Base-by-base conservation (phyloP, 2,113 vertebrate genomes). In the Carlito syrichta region DNA sequence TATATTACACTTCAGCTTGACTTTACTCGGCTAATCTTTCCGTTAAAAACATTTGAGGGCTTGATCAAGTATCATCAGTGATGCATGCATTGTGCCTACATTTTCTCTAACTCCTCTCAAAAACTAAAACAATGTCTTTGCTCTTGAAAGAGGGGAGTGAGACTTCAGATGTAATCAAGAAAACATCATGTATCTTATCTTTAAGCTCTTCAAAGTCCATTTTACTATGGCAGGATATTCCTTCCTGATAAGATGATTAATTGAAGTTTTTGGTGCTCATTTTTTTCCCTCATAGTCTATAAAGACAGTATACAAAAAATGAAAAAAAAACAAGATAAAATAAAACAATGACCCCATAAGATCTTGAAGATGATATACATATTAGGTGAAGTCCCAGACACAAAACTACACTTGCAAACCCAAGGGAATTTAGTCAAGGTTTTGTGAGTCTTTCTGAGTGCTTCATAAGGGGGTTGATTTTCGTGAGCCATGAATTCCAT, bases 151-250 rank as follows among this genome's bases (percentile, higher is more conserved):
- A 85, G 40, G 7, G 69, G 89, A 76, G 71, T 52, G 43, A 68
- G 56, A 73, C 94, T 20, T 85, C 40, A 86, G 93, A 84, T 86
- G 16, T 83, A 97, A 82, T 82, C 63, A 94, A 66, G 78, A 66
- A 94, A 43, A 78, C 63, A 60, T 40, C 60, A 69, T 56, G 71
- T 66, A 43, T 89, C 45, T 96, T 84, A 93, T 89, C 25, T 92
- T 73, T 89, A 50, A 82, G 32, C n/a, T 96, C 73, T 78, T 96
- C 87, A 93, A 87, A 95, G 66, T 84, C 94, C 93, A 73, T 54
- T 93, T 63, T 97, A 84, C 48, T 94, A 91, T 76, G 97, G 90
- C 13, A 96, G 68, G 86, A 97, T 95, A 95, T 77, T 98, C 14
- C 91, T 91, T 97, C 89, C 79, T 69, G 96, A 94, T 89, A 95